phyloP scores from a whole-genome alignment of 1,140 invertebrate species.

The Zaprionus inermis region DNA sequence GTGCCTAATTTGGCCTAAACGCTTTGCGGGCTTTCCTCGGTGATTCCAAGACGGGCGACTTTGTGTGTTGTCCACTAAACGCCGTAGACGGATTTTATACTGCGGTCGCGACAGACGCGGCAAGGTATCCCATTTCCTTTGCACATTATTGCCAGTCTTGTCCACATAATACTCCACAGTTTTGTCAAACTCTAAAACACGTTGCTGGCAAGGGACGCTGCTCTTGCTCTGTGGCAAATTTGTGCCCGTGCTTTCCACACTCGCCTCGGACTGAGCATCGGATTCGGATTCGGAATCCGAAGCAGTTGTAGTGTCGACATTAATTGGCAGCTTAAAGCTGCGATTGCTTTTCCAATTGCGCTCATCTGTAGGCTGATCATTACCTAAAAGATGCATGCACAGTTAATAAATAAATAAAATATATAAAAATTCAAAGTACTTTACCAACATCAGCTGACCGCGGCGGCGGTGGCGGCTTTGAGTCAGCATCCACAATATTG shows the following conservation, averaged over 20 bases:
- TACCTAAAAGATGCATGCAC: neutral
- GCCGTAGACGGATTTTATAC: slow-evolving; percentile 29
- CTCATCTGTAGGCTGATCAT: neutral
- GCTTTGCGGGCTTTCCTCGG: neutral
- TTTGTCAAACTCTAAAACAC: slow-evolving; percentile 72
- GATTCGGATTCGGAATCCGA: neutral
- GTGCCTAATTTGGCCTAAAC: neutral
- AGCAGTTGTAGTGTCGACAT: neutral
- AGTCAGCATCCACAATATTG: neutral
- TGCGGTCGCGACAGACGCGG: slow-evolving; percentile 78
- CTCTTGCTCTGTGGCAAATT: neutral
- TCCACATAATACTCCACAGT: slow-evolving; percentile 86
- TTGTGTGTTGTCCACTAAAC: neutral
- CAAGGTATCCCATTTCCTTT: slow-evolving; percentile 57
- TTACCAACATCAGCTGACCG: neutral
- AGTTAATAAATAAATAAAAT: neutral
- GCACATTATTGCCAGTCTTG: slow-evolving; percentile 84
- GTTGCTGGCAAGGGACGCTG: neutral
- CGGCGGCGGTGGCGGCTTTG: neutral
- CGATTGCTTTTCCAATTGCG: slow-evolving; percentile 23
- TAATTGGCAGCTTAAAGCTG: slow-evolving; percentile 17
- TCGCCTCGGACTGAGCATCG: neutral
- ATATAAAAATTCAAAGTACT: neutral
- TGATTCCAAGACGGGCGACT: neutral
- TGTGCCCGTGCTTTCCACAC: neutral